Percentiles rank a stretch among this genome's conserved stretches.
Conservation (phyloP, 2,888 invertebrate genomes). For the Trachelus tabidus region DNA sequence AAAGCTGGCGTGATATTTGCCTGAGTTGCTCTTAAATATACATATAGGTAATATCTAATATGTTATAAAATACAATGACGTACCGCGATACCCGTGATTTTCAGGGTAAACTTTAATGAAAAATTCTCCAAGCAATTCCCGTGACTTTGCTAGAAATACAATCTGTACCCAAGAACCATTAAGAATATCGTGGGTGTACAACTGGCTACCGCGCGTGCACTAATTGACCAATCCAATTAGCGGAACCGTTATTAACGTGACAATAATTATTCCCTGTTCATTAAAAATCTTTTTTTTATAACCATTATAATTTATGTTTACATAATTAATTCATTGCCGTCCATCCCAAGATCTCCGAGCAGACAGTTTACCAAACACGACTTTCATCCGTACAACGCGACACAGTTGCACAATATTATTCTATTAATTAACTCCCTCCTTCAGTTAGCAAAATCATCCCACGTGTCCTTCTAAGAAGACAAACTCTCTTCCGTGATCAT, state of each 20-base stretch:
- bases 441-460: not conserved
- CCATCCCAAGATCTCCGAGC: not conserved
- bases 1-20: no score
- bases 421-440: not conserved
- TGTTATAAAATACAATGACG: no score
- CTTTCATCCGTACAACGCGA: not conserved
- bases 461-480: not conserved
- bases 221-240: not conserved
- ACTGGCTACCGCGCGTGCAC: not conserved
- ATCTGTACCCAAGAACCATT: not conserved
- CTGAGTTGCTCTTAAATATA: no score
- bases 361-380: not conserved
- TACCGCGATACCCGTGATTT: no score
- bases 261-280: not conserved
- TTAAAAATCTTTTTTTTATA: not conserved
- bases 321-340: not conserved
- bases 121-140: not conserved
- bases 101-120: no score
- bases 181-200: not conserved
- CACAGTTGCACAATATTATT: not conserved
- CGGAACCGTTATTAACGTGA: not conserved
- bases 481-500: not conserved
- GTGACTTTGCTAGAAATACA: not conserved
- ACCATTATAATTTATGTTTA: not conserved
- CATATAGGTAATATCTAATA: no score